These are phyloP conservation scores for Triops cancriformis DNA, from an alignment of 1,140 invertebrate species.

Conservation along the genomic window DNA sequence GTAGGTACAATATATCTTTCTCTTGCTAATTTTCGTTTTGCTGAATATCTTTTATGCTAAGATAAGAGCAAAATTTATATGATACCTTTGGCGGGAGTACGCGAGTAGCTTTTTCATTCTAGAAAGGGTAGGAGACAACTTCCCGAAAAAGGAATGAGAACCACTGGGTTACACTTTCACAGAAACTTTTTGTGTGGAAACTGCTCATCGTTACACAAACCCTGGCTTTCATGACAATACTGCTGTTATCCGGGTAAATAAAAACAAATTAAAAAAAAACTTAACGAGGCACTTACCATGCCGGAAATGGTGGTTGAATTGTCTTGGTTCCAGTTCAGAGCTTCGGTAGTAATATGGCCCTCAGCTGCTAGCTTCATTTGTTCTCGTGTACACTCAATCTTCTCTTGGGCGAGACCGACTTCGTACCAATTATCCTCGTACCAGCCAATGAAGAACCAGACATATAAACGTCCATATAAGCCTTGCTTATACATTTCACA, in stretches of 20 bases:
- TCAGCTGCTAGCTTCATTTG: conserved; percentile 89
- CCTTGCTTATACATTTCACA: conserved; percentile 95
- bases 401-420: conserved; percentile 73
- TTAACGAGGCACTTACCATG: conserved; percentile 51
- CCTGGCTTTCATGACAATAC: neutral
- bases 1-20: no score
- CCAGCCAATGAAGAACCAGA: conserved; percentile 99
- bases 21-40: no score
- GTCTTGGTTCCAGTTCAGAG: conserved; percentile 95
- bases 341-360: conserved; percentile 95
- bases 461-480: conserved; percentile 90
- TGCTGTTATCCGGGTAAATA: neutral
- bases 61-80: no score
- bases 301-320: conserved; percentile 84
- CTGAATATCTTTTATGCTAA: no score
- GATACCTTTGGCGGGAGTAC: no score
- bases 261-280: neutral
- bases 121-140: no score
- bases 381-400: conserved; percentile 83
- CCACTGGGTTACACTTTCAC: no score
- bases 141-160: no score
- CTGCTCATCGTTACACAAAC: no score
- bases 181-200: no score
- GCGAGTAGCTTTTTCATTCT: no score
- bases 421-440: conserved; percentile 99